A percentile compares a stretch with the other conserved stretches of the same genome.
phyloP scores from a whole-genome alignment of 2,888 invertebrate genomes.

The Himalopsyche kuldschensis region DNA sequence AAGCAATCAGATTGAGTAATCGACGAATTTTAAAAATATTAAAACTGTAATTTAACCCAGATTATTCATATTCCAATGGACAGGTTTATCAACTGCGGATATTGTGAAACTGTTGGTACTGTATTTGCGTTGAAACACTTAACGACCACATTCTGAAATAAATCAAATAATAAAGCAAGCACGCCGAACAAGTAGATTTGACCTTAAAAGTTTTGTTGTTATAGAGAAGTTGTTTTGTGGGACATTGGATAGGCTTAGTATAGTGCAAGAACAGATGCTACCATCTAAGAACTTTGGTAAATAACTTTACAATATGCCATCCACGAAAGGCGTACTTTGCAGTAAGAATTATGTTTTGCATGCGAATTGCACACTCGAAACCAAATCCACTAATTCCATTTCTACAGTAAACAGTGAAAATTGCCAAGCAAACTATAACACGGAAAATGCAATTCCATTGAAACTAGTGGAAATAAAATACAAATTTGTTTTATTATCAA shows the following conservation, averaged over 20 bases:
- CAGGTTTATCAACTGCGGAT: too few species aligned
- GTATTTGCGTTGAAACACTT: background rate
- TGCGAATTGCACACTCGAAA: constrained; percentile 16
- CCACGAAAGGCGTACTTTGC: constrained; percentile 5
- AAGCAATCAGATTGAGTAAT: too few species aligned
- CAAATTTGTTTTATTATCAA: too few species aligned
- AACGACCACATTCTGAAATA: background rate
- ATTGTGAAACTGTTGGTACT: too few species aligned
- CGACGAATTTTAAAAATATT: too few species aligned
- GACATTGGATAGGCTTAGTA: constrained; percentile 21
- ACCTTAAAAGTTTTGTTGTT: constrained; percentile 20
- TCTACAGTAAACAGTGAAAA: background rate
- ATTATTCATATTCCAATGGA: too few species aligned
- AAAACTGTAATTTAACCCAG: too few species aligned
- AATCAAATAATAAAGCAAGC: background rate
- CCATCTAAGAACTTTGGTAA: constrained; percentile 28
- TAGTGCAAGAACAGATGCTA: constrained; percentile 31
- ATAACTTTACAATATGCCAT: constrained; percentile 15
- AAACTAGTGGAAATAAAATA: too few species aligned
- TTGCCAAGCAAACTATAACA: too few species aligned
- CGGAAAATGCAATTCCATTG: too few species aligned
- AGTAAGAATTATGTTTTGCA: constrained; percentile 19
- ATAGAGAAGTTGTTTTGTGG: constrained; percentile 16
- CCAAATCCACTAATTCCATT: background rate
- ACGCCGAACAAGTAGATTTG: constrained; percentile 8